Evolutionary conservation across 2,888 invertebrate species (phyloP), one percentile per base, ranked within the genome.

Genomic region (Magallana nippona): DNA sequence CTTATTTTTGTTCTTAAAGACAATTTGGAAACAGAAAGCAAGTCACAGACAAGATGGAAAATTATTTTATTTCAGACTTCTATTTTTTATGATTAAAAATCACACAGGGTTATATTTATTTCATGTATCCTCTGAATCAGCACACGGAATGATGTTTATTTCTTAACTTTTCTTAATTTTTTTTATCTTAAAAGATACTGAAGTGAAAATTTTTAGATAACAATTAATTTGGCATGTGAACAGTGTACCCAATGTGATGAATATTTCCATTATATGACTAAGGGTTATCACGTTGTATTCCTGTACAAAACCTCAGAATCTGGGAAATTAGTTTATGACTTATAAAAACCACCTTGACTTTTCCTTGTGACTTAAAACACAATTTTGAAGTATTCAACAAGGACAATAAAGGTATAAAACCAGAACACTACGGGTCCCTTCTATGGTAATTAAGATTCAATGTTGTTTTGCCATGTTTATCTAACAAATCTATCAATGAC

Each of bases 241-340:
- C 44, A 44, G 44, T 0, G 44, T 44, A 44, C 44, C 8, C 8
- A 5, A 44, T 44, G 5, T 5, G 44, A 44, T 44, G 44, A 0
- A 44, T 44, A 44, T 44, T 44, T 44, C 0, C 8, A 44, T 44
- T 44, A 44, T 8, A 44, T 44, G 8, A 44, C 44, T 44, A 56
- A 98, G 98, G 98, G 98, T 95, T 98, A 98, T 94, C 98, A 98
- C 95, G 98, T 97, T 86, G 97, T 98, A 95, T 96, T 98, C 93
- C 95, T 98, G 93, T 97, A 97, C 94, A 96, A 96, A 60, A 79
- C 79, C 17, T 63, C 63, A 27, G 79, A 79, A 10, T 78, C 27
- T 92, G 92, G 19, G 8, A 96, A 96, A 91, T 97, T 97, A 93
- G 97, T 98, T 71, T 98, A 97, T 95, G 98, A 98, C 95, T 95